Base-by-base conservation (phyloP, 2,113 vertebrate species). In the Eudyptes chrysolophus region DNA sequence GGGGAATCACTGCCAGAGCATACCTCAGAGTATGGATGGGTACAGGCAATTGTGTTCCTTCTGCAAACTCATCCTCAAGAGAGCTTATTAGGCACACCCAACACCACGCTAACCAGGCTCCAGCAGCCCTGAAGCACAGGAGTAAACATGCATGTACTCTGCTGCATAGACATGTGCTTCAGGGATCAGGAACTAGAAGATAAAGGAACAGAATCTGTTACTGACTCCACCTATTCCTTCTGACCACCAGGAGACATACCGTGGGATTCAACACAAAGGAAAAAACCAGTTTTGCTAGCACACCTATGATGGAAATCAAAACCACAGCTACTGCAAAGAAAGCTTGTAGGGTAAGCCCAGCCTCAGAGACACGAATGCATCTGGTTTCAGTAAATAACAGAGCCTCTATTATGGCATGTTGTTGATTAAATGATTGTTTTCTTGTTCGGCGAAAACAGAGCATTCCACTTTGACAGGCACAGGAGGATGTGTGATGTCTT, bases 361-460 rank as follows among this genome's bases (percentile, higher is more conserved):
- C 61, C 78, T 3, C 11, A 20, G 79, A 72, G 52, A 10, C 38
- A 13, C 0, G 34, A 14, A 29, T 1, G 26, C 48, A 66, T 51
- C 49, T 77, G 92, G 79, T 36, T 78, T 20, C 87, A 81, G 65
- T 51, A 92, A 75, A 46, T 25, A 95, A 95, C 77, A 92, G 72
- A 92, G 87, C 87, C 72, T 29, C 87, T 42, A 22, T 27, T 48
- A 55, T 16, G 32, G 86, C 72, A 36, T 0, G 8, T 0, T 84
- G 85, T 11, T 61, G 64, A 89, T 91, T 44, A 61, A 80, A 57
- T 34, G 65, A 32, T 5, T 42, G 65, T 64, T 88, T 11, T 79
- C 40, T 5, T 76, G 76, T 40, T 49, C 1, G 1, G 64, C 32
- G 54, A 77, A 79, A 90, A 78, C 6, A 58, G 89, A 77, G 57